Conservation (phyloP, 2,113 vertebrate genomes). For the Ascaphus truei region DNA sequence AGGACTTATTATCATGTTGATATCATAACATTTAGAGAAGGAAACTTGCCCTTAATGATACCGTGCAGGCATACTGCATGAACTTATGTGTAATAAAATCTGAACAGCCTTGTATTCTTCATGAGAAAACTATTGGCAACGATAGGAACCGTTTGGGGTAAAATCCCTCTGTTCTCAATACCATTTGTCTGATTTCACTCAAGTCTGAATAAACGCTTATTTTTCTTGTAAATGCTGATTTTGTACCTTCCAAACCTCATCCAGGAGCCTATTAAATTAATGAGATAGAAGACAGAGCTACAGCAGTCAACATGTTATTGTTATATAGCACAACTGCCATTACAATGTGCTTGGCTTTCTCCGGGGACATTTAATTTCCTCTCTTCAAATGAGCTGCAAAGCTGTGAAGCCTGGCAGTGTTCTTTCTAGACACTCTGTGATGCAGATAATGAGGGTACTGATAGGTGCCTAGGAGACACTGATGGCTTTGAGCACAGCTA, state of each 20-base stretch:
- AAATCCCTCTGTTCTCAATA: too few relatives aligned
- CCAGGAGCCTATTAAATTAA: conserved; percentile 83
- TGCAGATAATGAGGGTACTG: conserved; percentile 93
- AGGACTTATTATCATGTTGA: too few relatives aligned
- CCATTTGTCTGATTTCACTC: too few relatives aligned
- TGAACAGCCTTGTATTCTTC: too few relatives aligned
- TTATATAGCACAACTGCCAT: conserved; percentile 62
- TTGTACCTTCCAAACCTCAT: conserved; percentile 50
- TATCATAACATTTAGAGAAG: too few relatives aligned
- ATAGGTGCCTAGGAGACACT: conserved; percentile 94
- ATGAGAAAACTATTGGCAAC: too few relatives aligned
- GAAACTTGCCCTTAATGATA: too few relatives aligned
- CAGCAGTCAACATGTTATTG: conserved; percentile 67
- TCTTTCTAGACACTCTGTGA: conserved; percentile 77
- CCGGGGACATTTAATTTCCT: conserved; percentile 88
- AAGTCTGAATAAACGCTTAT: conserved; percentile 17
- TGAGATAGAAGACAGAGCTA: conserved; percentile 70
- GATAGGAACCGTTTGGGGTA: too few relatives aligned
- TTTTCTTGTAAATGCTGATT: conserved; percentile 51
- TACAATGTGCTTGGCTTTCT: conserved; percentile 73
- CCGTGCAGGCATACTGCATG: too few relatives aligned
- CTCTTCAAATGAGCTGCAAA: conserved; percentile 86
- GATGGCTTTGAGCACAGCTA: conserved; percentile 84
- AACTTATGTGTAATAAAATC: too few relatives aligned
- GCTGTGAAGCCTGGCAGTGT: conserved; percentile 76